A percentile compares a stretch with the other conserved stretches of the same genome.
Conservation (phyloP, 2,888 invertebrate species). For the Lycocerus yunnanus region DNA sequence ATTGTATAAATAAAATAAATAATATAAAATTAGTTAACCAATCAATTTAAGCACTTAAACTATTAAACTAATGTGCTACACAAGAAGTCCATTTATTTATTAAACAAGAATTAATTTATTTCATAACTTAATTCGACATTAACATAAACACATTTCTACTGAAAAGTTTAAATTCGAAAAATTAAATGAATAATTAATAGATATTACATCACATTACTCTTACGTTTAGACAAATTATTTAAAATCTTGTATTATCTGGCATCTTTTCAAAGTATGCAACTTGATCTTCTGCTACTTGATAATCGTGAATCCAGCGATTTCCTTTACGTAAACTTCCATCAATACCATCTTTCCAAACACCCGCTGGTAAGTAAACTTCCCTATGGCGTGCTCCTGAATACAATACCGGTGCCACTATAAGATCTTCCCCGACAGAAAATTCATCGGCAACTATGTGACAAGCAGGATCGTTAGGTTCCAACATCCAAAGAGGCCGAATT, state of each 20-base stretch:
- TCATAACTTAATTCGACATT: neutral
- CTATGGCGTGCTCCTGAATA: conserved; percentile 70
- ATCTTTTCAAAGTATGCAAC: conserved; percentile 84
- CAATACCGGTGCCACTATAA: conserved; percentile 88
- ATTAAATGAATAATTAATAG: neutral
- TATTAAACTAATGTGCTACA: neutral
- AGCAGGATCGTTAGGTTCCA: conserved; percentile 77
- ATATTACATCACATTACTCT: neutral
- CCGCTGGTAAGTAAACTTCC: conserved; percentile 88
- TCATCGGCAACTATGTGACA: conserved; percentile 81
- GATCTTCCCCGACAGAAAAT: conserved; percentile 86
- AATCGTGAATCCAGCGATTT: conserved; percentile 88
- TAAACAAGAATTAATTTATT: neutral
- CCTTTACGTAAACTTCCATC: conserved; percentile 85
- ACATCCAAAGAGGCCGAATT: conserved; percentile 89
- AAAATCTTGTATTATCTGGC: conserved; percentile 83
- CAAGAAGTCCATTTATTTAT: neutral
- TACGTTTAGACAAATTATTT: conserved; percentile 33
- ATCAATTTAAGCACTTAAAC: neutral
- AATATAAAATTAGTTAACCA: neutral
- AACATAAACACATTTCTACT: neutral
- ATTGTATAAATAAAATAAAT: neutral
- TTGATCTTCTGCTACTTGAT: conserved; percentile 77
- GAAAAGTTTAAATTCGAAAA: neutral
- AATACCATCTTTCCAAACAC: conserved; percentile 92